Conservation (phyloP, 2,113 vertebrate genomes). For the Brienomyrus longianalis region DNA sequence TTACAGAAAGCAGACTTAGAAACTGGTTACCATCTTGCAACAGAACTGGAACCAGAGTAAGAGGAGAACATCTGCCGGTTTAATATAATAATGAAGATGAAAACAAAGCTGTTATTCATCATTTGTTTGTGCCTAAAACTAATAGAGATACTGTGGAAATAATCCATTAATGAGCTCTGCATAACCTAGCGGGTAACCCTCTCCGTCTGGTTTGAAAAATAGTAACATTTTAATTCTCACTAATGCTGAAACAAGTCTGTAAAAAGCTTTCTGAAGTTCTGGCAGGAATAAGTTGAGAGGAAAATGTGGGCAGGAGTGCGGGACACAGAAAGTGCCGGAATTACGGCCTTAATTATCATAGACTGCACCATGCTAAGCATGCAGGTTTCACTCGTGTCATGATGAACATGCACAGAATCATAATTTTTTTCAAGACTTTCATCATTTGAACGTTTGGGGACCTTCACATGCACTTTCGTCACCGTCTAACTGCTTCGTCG, state of each 20-base stretch:
- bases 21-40: conserved; percentile 25
- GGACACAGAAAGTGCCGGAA: background rate
- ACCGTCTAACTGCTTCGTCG: background rate
- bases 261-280: background rate
- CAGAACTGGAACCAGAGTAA: conserved; percentile 23
- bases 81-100: conserved; percentile 31
- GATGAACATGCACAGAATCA: background rate
- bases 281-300: background rate
- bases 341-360: background rate
- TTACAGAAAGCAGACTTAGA: conserved; percentile 34
- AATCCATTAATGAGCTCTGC: conserved; percentile 35
- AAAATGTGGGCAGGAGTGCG: background rate
- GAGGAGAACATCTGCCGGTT: conserved; percentile 33
- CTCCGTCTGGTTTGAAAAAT: conserved; percentile 27
- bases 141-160: conserved; percentile 36
- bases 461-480: background rate
- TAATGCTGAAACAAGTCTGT: conserved; percentile 17
- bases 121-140: conserved; percentile 7
- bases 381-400: background rate
- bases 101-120: conserved; percentile 22
- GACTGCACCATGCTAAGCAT: background rate
- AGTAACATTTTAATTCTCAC: conserved; percentile 12
- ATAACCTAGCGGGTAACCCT: conserved; percentile 19
- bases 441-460: background rate
- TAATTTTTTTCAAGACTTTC: background rate